Conservation (phyloP, 2,888 invertebrate genomes). For the Adelognathus sp. region DNA sequence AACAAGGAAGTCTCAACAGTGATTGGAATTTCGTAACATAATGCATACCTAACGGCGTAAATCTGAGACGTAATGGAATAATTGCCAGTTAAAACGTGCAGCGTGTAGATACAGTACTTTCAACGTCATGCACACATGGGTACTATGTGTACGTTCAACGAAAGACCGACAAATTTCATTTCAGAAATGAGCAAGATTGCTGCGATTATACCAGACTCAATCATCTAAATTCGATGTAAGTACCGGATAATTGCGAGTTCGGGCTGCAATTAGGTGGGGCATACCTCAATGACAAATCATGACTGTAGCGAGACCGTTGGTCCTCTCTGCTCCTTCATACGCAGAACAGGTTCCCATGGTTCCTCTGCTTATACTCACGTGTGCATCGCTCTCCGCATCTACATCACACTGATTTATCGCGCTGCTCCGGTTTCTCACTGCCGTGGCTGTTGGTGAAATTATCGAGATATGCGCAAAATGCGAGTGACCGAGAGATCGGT, state of each 20-base stretch:
- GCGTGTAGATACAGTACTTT: constrained; percentile 11
- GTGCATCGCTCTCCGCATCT: constrained; percentile 56
- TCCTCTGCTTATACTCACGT: constrained; percentile 23
- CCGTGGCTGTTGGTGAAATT: constrained; percentile 48
- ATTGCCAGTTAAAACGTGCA: constrained; percentile 65
- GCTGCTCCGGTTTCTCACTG: constrained; percentile 64
- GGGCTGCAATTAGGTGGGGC: constrained; percentile 65
- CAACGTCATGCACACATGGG: background rate
- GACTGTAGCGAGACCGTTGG: constrained; percentile 52
- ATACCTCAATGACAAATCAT: constrained; percentile 73
- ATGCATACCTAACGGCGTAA: constrained; percentile 61
- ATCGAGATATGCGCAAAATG: constrained; percentile 68
- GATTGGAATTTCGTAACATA: constrained; percentile 64
- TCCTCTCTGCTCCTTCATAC: constrained; percentile 52
- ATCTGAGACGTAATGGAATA: constrained; percentile 73
- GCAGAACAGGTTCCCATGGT: constrained; percentile 67
- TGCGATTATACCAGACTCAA: constrained; percentile 65
- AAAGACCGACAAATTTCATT: constrained; percentile 43
- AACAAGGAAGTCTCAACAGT: background rate
- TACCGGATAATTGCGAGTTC: constrained; percentile 68
- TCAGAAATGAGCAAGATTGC: constrained; percentile 47
- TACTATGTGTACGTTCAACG: background rate
- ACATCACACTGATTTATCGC: constrained; percentile 71
- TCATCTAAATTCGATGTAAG: constrained; percentile 69
- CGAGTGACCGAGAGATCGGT: constrained; percentile 45